Conservation (phyloP, 2,113 vertebrate species). For the Quiscalus mexicanus region DNA sequence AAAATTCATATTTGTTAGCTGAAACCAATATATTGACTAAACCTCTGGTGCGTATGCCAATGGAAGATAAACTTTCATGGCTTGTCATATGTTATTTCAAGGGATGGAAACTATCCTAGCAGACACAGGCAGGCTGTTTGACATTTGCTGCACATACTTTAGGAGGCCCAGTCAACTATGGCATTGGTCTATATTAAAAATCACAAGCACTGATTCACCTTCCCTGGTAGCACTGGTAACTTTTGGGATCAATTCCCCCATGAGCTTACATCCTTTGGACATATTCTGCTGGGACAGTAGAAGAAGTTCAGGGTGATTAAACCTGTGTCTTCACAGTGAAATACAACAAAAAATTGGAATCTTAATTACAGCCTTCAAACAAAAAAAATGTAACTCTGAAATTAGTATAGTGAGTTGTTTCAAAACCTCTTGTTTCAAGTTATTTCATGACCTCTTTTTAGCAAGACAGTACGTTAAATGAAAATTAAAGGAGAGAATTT, state of each 20-base stretch:
- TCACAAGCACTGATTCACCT: not conserved
- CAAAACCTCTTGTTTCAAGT: not conserved
- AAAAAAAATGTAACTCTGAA: not conserved
- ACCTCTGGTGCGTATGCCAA: not conserved
- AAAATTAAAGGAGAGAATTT: not conserved
- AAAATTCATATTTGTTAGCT: not conserved
- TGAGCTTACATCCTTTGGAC: not conserved
- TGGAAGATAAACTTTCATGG: conserved; percentile 13
- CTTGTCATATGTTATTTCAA: conserved; percentile 18
- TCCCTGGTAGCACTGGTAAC: not conserved
- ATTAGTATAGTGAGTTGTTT: not conserved
- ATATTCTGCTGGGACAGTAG: not conserved
- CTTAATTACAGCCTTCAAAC: not conserved
- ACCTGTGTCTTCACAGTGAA: not conserved
- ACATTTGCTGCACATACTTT: not conserved
- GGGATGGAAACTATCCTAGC: not conserved
- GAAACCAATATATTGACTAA: conserved; percentile 46
- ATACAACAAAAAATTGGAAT: not conserved
- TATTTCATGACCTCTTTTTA: not conserved
- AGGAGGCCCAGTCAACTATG: not conserved
- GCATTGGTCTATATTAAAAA: not conserved
- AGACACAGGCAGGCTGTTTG: conserved; percentile 13
- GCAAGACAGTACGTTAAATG: not conserved
- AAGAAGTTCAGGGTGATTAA: not conserved
- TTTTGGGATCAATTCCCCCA: not conserved